These are phyloP conservation scores for Epizoanthus illoricatus DNA, from an alignment of 92 coral and sea anemone species.

Conservation along the genomic window DNA sequence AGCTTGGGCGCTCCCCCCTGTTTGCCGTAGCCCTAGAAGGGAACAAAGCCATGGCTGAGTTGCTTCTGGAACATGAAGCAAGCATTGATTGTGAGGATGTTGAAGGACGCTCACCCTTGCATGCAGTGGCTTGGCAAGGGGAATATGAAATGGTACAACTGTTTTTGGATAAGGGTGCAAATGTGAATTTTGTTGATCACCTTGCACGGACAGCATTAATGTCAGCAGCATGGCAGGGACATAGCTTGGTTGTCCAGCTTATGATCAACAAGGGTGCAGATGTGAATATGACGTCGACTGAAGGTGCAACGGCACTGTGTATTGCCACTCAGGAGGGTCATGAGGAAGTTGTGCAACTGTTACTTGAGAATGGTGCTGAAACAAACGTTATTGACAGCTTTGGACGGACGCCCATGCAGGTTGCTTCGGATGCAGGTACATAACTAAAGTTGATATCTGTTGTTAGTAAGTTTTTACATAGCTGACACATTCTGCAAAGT, in stretches of 20 bases:
- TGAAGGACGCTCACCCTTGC: slow-evolving; percentile 90
- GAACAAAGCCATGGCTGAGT: slow-evolving; percentile 73
- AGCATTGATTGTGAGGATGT: slow-evolving; percentile 79
- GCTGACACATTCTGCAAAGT: neutral
- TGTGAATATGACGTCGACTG: slow-evolving; percentile 79
- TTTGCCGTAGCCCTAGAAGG: slow-evolving; percentile 84
- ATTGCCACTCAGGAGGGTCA: slow-evolving; percentile 98
- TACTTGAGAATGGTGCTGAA: slow-evolving; percentile 85
- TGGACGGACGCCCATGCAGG: slow-evolving; percentile 97
- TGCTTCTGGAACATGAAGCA: slow-evolving; percentile 78
- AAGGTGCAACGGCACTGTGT: slow-evolving; percentile 90
- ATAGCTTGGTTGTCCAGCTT: slow-evolving; percentile 76
- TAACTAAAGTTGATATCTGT: neutral
- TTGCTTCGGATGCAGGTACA: slow-evolving; percentile 93
- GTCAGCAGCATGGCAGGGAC: slow-evolving; percentile 99
- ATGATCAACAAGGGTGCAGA: slow-evolving; percentile 88
- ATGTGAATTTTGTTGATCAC: slow-evolving; percentile 70
- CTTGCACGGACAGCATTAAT: slow-evolving; percentile 92
- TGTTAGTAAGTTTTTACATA: neutral
- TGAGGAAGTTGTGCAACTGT: slow-evolving; percentile 93
- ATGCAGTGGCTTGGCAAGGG: slow-evolving; percentile 95
- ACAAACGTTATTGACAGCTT: slow-evolving; percentile 86
- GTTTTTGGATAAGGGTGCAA: slow-evolving; percentile 82
- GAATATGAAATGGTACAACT: slow-evolving; percentile 75
- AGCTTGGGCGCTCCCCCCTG: slow-evolving; percentile 85